Conservation (phyloP, 2,888 invertebrate genomes). For the Scaptomyza reducta region DNA sequence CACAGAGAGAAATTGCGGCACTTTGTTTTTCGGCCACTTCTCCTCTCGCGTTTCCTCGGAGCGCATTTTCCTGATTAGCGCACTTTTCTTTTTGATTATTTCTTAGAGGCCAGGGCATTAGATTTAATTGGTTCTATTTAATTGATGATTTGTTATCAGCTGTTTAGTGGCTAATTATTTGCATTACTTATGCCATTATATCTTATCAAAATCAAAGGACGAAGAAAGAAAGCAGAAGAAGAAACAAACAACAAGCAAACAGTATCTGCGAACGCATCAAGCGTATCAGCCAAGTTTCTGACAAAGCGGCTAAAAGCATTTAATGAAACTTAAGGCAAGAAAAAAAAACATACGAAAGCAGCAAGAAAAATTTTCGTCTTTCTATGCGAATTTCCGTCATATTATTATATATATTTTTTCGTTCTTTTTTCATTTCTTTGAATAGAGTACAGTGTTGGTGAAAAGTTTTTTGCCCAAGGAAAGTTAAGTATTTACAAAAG, state of each 20-base stretch:
- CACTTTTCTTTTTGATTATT: slow-evolving; percentile 45
- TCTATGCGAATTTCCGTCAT: slow-evolving; percentile 27
- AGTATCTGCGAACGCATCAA: slow-evolving; percentile 35
- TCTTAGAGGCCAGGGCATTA: slow-evolving; percentile 44
- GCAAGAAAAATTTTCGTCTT: slow-evolving; percentile 41
- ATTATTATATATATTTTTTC: neutral
- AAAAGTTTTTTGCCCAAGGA: slow-evolving; percentile 62
- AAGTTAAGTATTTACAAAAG: slow-evolving; percentile 63
- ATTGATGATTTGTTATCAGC: slow-evolving; percentile 76
- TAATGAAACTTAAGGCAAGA: slow-evolving; percentile 28
- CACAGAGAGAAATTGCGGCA: slow-evolving; percentile 74
- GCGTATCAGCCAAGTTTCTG: slow-evolving; percentile 48
- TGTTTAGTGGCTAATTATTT: slow-evolving; percentile 71
- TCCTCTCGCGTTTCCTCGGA: slow-evolving; percentile 42
- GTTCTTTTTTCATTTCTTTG: slow-evolving; percentile 10
- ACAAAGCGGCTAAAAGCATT: slow-evolving; percentile 71
- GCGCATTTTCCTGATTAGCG: slow-evolving; percentile 54
- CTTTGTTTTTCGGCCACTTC: slow-evolving; percentile 56
- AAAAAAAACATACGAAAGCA: slow-evolving; percentile 18
- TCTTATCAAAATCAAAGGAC: neutral
- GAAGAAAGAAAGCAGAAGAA: neutral
- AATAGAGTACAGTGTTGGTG: slow-evolving; percentile 34
- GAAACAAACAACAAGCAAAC: slow-evolving; percentile 1
- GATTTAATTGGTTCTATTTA: slow-evolving; percentile 71
- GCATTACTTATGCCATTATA: slow-evolving; percentile 48